Conservation (phyloP, 2,888 invertebrate genomes). For the Rhagophthalmus giganteus region DNA sequence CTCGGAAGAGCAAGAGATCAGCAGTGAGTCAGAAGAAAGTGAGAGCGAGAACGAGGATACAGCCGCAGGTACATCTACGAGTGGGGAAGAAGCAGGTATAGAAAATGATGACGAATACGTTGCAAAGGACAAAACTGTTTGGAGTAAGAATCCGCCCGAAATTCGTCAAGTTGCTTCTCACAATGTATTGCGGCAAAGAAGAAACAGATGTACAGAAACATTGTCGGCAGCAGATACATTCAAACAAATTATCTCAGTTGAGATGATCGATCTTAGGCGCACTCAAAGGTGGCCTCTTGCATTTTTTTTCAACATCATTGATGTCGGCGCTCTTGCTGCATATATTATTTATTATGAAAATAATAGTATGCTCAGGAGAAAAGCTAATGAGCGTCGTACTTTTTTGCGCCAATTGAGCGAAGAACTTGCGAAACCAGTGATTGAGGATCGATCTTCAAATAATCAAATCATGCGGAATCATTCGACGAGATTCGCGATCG, state of each 20-base stretch:
- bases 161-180: background rate
- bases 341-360: slow-evolving; percentile 32
- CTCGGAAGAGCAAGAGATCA: too few relatives aligned
- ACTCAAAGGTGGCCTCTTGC: slow-evolving; percentile 25
- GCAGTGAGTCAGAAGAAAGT: too few relatives aligned
- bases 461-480: slow-evolving; percentile 5
- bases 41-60: background rate
- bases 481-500: too few relatives aligned
- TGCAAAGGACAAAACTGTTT: background rate
- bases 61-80: background rate
- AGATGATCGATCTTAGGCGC: slow-evolving; percentile 6
- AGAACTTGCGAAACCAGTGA: slow-evolving; percentile 15
- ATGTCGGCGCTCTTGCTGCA: slow-evolving; percentile 27
- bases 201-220: background rate
- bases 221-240: background rate
- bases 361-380: slow-evolving; percentile 32
- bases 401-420: slow-evolving; percentile 13
- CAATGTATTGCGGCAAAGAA: background rate
- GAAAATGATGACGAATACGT: background rate
- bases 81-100: background rate
- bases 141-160: background rate
- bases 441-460: slow-evolving; percentile 9
- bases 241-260: background rate
- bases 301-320: slow-evolving; percentile 26
- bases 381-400: slow-evolving; percentile 26